phyloP scores from a whole-genome alignment of 2,888 invertebrate genomes.

The Timema podura region DNA sequence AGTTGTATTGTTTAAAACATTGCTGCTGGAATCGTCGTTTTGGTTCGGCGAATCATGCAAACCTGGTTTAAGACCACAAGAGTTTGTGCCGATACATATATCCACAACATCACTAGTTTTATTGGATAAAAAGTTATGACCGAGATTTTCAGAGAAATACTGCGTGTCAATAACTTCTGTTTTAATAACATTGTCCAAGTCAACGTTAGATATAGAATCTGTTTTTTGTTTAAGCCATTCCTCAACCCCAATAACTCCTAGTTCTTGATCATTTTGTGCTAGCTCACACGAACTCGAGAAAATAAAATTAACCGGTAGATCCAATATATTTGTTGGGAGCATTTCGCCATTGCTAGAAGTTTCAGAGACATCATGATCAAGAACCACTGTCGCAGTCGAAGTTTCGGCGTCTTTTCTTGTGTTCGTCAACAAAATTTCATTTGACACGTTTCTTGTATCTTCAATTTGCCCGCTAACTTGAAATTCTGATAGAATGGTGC shows the following conservation, averaged over 20 bases:
- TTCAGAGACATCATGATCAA: slow-evolving; percentile 22
- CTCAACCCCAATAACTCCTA: slow-evolving; percentile 37
- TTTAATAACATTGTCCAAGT: slow-evolving; percentile 39
- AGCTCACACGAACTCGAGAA: slow-evolving; percentile 16
- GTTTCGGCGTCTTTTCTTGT: not conserved
- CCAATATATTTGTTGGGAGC: not conserved
- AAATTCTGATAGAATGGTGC: slow-evolving; percentile 37
- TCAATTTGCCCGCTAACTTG: slow-evolving; percentile 40
- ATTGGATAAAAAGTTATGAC: slow-evolving; percentile 26
- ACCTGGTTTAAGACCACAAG: slow-evolving; percentile 26
- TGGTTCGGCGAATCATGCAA: slow-evolving; percentile 15
- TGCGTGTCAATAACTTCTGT: slow-evolving; percentile 24
- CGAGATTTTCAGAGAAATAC: slow-evolving; percentile 25
- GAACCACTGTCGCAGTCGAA: no score
- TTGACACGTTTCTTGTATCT: not conserved
- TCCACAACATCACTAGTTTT: slow-evolving; percentile 25
- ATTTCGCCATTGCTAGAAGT: slow-evolving; percentile 3
- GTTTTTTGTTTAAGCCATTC: slow-evolving; percentile 43
- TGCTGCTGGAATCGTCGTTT: no score
- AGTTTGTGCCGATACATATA: slow-evolving; percentile 27
- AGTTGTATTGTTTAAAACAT: not conserved
- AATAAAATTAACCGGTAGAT: slow-evolving; percentile 18
- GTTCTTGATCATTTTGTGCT: slow-evolving; percentile 22
- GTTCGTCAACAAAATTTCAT: not conserved
- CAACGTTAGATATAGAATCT: slow-evolving; percentile 40